These are phyloP conservation scores for Bubo bubo DNA, from an alignment of 2,113 vertebrate genomes.

Conservation along the genomic window DNA sequence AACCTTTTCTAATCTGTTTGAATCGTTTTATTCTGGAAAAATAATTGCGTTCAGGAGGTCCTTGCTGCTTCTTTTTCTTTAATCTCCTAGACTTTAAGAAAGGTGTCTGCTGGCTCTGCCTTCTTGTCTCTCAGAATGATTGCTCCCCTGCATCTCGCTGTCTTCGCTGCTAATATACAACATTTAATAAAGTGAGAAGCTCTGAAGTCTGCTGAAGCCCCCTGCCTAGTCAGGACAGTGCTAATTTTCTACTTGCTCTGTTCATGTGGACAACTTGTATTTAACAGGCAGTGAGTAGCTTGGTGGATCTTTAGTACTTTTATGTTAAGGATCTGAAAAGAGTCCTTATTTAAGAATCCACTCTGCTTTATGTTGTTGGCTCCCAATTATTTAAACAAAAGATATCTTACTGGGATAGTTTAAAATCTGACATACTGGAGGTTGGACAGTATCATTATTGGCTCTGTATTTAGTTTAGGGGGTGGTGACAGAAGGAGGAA, in stretches of 20 bases:
- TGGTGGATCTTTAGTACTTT: background rate
- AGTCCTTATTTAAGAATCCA: background rate
- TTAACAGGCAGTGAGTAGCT: background rate
- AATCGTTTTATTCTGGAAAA: background rate
- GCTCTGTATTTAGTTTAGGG: background rate
- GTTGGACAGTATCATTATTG: background rate
- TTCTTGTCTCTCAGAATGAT: background rate
- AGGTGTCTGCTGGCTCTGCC: background rate
- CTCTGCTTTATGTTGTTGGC: background rate
- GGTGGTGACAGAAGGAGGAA: background rate
- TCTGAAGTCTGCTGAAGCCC: background rate
- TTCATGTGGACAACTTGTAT: rapidly evolving
- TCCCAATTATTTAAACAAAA: background rate
- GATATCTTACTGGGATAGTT: background rate
- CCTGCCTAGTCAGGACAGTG: rapidly evolving
- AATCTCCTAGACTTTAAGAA: background rate
- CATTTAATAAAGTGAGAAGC: background rate
- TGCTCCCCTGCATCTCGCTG: rapidly evolving
- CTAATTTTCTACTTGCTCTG: background rate
- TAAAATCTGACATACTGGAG: background rate
- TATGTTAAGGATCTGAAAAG: background rate
- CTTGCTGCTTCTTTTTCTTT: background rate
- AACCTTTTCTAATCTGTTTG: background rate
- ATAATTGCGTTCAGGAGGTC: background rate
- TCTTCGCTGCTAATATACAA: rapidly evolving